Evolutionary conservation across 2,113 vertebrate genomes (phyloP).

Genomic region (Leptosomus discolor): DNA sequence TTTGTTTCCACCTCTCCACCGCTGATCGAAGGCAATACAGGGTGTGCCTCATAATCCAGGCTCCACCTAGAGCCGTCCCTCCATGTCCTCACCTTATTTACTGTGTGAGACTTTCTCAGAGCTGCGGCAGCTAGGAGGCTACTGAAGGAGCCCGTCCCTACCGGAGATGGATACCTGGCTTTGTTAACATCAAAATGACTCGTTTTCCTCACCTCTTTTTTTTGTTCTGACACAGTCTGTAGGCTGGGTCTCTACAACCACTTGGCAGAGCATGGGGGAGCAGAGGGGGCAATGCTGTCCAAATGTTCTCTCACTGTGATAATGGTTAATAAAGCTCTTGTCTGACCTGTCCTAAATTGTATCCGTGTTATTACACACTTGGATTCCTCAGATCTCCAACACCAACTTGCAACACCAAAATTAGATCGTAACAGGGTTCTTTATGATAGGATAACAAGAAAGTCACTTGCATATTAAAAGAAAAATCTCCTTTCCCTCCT

Average conservation of each 20-base stretch:
- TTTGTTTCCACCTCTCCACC: background rate
- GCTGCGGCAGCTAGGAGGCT: background rate
- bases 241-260: background rate
- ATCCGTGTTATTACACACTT: background rate
- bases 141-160: background rate
- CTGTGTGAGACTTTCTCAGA: background rate
- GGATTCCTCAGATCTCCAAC: background rate
- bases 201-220: background rate
- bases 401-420: background rate
- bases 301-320: background rate
- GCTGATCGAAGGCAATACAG: accelerated
- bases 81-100: background rate
- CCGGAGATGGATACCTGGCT: background rate
- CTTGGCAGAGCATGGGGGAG: background rate
- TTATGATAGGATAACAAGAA: background rate
- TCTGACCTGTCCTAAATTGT: background rate
- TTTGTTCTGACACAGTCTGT: background rate
- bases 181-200: background rate
- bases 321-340: background rate
- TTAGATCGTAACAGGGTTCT: background rate
- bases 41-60: too few species aligned
- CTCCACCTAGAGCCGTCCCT: background rate
- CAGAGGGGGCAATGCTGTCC: background rate
- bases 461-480: background rate
- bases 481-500: background rate